Base-by-base conservation (phyloP, 2,113 vertebrate genomes). In the Corythoichthys intestinalis region DNA sequence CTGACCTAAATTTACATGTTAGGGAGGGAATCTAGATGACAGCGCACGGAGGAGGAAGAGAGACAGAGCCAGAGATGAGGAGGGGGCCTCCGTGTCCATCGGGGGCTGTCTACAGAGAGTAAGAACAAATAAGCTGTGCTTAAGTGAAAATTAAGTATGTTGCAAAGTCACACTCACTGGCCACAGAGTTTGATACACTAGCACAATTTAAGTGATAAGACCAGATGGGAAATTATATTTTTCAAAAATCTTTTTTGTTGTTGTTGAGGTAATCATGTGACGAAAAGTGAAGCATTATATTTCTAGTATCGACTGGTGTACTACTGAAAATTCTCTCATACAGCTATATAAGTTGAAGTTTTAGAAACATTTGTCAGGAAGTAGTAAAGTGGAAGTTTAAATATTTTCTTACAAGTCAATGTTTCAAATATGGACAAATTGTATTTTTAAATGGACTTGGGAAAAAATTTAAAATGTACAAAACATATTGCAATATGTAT, bases 1-100 rank as follows among this genome's bases (percentile, higher is more conserved):
- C 85, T 93, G 92, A 92, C 92, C 92, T 92, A 92, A 91, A 93
- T 93, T 89, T 90, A 90, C 78, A 91, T 87, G 85, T 87, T 86
- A 79, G 86, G 65, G 75, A 87, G 83, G 79, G 82, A 91, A 91
- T 93, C 85, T 90, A 88, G 84, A 91, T 91, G 92, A 92, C 91
- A 92, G 88, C 86, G 80, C 82, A 90, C 63, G 86, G 73, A 85
- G 81, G 79, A 79, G 78, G 73, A 76, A 83, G 72, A 78, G 80
- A 60, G 54, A 72, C 66, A 78, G 81, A 61, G 63, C 81, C 67
- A 64, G 47, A 85, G 74, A 84, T 11, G 35, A 17, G 64, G 71
- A 57, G 56, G 59, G 65, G 76, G 67, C 65, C 17, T 79, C 63
- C 70, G 59, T 69, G 78, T 73, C 62, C 46, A 2, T 72, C 78